A percentile compares a stretch with the other conserved stretches of the same genome.
Evolutionary conservation across 2,113 vertebrate species (phyloP).

Genomic region (Sceloporus tristichus): DNA sequence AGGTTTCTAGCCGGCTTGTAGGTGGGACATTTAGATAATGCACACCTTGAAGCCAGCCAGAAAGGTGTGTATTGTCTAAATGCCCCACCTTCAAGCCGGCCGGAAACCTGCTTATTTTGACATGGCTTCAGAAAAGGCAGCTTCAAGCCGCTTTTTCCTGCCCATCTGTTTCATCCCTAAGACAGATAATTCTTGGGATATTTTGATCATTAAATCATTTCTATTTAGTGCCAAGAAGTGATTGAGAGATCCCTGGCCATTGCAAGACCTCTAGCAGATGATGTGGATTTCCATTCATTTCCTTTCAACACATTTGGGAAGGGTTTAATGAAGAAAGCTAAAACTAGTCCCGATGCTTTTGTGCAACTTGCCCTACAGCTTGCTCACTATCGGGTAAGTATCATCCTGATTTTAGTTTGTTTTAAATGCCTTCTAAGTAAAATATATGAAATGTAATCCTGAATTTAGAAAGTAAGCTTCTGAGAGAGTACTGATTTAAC

Average conservation of each 20-base stretch:
- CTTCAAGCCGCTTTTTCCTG: too few species aligned
- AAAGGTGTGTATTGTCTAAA: too few species aligned
- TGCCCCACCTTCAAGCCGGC: too few species aligned
- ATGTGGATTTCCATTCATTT: constrained; percentile 91
- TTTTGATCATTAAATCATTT: not conserved
- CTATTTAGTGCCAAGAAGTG: constrained; percentile 85
- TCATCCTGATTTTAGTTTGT: not conserved
- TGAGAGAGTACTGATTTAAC: not conserved
- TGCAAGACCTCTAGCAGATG: constrained; percentile 85
- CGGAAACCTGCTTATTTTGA: too few species aligned
- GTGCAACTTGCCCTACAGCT: constrained; percentile 95
- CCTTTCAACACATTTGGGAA: constrained; percentile 90
- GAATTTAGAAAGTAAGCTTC: not conserved
- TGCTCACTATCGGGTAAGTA: constrained; percentile 89
- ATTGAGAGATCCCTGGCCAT: constrained; percentile 85
- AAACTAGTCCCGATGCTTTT: constrained; percentile 93
- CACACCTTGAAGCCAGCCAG: too few species aligned
- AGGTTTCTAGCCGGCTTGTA: too few species aligned
- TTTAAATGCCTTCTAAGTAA: not conserved
- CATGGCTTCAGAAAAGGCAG: too few species aligned
- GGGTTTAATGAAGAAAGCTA: constrained; percentile 92
- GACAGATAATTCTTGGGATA: too few species aligned
- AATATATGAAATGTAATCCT: fast-evolving
- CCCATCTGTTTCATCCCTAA: too few species aligned
- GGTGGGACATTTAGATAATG: too few species aligned